Evolutionary conservation across 2,113 vertebrate species (phyloP).

Genomic region (Dissostichus mawsoni): DNA sequence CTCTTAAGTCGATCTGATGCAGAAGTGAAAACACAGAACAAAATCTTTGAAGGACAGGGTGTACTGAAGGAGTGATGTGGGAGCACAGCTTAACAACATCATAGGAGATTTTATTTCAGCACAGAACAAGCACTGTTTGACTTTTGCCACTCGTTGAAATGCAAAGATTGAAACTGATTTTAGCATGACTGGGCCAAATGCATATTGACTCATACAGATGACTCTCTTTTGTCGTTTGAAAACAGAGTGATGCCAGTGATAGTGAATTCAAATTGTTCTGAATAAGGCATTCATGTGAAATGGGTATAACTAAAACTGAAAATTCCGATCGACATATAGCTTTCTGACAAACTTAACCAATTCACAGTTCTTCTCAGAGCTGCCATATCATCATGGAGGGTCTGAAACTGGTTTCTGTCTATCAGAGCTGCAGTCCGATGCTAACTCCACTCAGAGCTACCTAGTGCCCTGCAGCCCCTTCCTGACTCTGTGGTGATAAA

Average conservation of each 20-base stretch:
- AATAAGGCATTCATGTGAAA: neutral
- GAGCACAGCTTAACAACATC: constrained; percentile 13
- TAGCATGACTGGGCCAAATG: neutral
- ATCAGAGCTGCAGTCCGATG: constrained; percentile 11
- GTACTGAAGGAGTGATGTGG: constrained; percentile 36
- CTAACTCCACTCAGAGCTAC: constrained; percentile 10
- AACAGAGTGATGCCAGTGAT: neutral
- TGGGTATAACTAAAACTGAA: neutral
- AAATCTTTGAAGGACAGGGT: constrained; percentile 32
- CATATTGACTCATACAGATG: neutral
- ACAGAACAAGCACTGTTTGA: constrained; percentile 15
- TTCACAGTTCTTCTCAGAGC: neutral
- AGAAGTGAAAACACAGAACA: constrained; percentile 41
- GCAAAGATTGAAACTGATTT: neutral
- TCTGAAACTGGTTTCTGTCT: constrained; percentile 15
- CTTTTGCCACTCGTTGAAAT: neutral
- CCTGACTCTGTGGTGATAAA: constrained; percentile 9
- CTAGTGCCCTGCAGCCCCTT: neutral
- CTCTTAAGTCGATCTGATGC: constrained; percentile 35
- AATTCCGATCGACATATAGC: neutral
- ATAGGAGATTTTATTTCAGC: constrained; percentile 8
- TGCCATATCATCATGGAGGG: constrained; percentile 1
- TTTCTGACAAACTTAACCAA: neutral
- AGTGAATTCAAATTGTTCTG: neutral
- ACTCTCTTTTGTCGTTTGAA: neutral